These are phyloP conservation scores for Cephus rjabovi DNA, from an alignment of 2,888 invertebrate genomes.

Conservation along the genomic window DNA sequence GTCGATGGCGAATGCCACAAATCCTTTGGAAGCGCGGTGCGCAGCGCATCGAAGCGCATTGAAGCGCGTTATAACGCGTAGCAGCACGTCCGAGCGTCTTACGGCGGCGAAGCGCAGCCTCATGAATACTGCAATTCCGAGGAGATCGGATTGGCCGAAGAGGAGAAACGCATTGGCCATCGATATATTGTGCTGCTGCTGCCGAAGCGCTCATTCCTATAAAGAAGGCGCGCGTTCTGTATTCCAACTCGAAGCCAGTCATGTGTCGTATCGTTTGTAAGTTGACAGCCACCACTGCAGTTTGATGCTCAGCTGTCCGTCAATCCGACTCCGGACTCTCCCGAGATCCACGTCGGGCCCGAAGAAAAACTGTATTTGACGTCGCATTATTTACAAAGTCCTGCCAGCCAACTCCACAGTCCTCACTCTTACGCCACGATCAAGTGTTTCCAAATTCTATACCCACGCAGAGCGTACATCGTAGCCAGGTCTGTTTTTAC, in stretches of 20 bases:
- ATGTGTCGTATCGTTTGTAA: slow-evolving; percentile 61
- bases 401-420: not conserved
- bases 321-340: slow-evolving; percentile 33
- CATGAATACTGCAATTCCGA: slow-evolving; percentile 56
- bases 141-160: slow-evolving; percentile 10
- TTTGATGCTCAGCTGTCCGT: slow-evolving; percentile 46
- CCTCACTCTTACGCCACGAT: slow-evolving; percentile 1
- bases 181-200: slow-evolving; percentile 29
- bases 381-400: slow-evolving; percentile 45
- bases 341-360: slow-evolving; percentile 4
- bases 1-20: slow-evolving; percentile 44
- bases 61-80: not conserved
- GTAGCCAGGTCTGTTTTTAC: no score
- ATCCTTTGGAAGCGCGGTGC: slow-evolving; percentile 44
- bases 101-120: slow-evolving; percentile 39
- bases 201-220: slow-evolving; percentile 19
- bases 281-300: slow-evolving; percentile 56
- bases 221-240: slow-evolving; percentile 10
- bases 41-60: slow-evolving; percentile 14
- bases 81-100: not conserved
- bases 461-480: not conserved
- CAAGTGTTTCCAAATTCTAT: slow-evolving; percentile 14
- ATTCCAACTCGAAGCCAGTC: slow-evolving; percentile 40
- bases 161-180: slow-evolving; percentile 33
- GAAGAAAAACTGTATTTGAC: slow-evolving; percentile 47